Evolutionary conservation across 1,140 invertebrate species (phyloP), one percentile per base, ranked within the genome.

Genomic region (Lanistes nyassanus): DNA sequence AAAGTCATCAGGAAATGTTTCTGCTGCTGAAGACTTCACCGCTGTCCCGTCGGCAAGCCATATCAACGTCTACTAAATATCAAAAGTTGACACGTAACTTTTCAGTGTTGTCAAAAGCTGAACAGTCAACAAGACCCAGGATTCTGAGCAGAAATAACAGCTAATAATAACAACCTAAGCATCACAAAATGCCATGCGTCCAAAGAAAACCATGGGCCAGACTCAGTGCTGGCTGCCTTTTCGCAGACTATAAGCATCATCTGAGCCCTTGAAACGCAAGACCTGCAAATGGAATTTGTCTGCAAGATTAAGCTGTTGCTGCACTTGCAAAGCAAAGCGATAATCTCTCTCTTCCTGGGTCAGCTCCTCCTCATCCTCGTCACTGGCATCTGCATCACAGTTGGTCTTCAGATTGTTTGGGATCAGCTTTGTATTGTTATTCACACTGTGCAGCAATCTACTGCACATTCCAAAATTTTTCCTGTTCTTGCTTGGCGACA

Each of bases 171-270:
- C n/a, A n/a, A n/a, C n/a, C n/a, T n/a, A n/a, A n/a, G n/a, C n/a
- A n/a, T n/a, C n/a, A n/a, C n/a, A n/a, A n/a, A n/a, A n/a, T n/a
- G n/a, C n/a, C n/a, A n/a, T n/a, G n/a, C n/a, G n/a, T n/a, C n/a
- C n/a, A n/a, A n/a, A n/a, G n/a, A n/a, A n/a, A n/a, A n/a, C n/a
- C n/a, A n/a, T n/a, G n/a, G n/a, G n/a, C n/a, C n/a, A n/a, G n/a
- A n/a, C n/a, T n/a, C n/a, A 13, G 42, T 0, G 42, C 19, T 47
- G 42, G 19, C 5, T 47, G 21, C 70, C 71, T 69, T 64, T 42
- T 19, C 81, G 69, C n/a, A 83, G 76, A 9, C 78, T 76, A 42
- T 83, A 83, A 47, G 79, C 75, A 37, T 81, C 75, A 21, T 76
- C 60, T 26, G 76, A 74, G 6, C 81, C 81, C 70, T 83, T 83